Evolutionary conservation across 1,140 invertebrate genomes (phyloP).

Genomic region (Drosophila tani): DNA sequence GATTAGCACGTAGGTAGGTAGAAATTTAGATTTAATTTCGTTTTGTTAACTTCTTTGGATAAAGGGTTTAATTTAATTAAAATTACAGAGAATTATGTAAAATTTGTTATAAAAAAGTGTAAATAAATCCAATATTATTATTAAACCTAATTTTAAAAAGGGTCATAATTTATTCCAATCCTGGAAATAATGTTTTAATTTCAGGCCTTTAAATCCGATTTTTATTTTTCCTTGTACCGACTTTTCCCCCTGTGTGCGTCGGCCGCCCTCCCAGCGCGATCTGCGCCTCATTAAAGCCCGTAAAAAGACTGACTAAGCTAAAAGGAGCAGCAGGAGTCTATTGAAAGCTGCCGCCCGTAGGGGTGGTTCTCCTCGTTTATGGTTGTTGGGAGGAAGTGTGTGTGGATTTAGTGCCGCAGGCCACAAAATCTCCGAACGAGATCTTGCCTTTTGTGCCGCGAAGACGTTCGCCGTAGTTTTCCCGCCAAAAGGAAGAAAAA

Average conservation of each 20-base stretch:
- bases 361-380: slow-evolving; percentile 19
- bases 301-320: slow-evolving; percentile 12
- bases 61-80: neutral
- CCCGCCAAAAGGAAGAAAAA: slow-evolving; percentile 73
- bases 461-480: slow-evolving; percentile 65
- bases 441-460: slow-evolving; percentile 44
- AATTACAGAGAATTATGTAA: fast-evolving
- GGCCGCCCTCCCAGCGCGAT: slow-evolving; percentile 26
- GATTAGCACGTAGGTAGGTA: no score
- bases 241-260: slow-evolving; percentile 1
- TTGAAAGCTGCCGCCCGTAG: slow-evolving; percentile 21
- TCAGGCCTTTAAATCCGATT: neutral
- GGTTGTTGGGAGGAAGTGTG: slow-evolving; percentile 7
- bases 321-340: slow-evolving; percentile 52
- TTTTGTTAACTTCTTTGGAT: no score
- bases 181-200: neutral
- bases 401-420: slow-evolving; percentile 29
- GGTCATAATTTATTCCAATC: neutral
- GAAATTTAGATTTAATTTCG: neutral
- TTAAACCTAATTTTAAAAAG: neutral
- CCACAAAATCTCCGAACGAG: slow-evolving; percentile 33
- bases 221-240: neutral
- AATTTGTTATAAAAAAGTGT: fast-evolving
- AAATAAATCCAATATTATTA: no score
- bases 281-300: slow-evolving; percentile 17